Evolutionary conservation across 2,888 invertebrate species (phyloP), one percentile per base, ranked within the genome.

Genomic region (Melinopterus prodromus): DNA sequence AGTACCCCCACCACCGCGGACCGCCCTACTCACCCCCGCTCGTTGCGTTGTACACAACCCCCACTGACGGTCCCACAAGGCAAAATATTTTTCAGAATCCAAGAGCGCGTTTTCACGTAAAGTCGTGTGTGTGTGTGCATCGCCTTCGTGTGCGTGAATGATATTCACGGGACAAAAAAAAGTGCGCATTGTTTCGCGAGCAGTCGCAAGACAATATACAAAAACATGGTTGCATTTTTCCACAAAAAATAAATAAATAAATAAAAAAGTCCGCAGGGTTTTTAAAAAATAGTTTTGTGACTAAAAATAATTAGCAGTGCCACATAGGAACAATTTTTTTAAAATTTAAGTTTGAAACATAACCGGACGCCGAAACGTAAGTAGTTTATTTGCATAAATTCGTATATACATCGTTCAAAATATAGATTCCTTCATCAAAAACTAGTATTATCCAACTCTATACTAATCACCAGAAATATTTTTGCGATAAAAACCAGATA

Each of bases 61-160:
- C 88, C 87, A 86, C 87, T 87, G 86, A 84, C 77, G 37, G 74
- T 37, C 15, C 36, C 74, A 35, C 74, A 35, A 16, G 74, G 26
- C 71, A 35, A 74, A 88, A 86, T 86, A 87, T 88, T 88, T 88
- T 89, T 88, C 88, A 88, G 88, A 89, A 88, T 87, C 87, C 86
- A 87, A 87, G 87, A 86, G 87, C 87, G 86, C 88, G 88, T 88
- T 89, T 89, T 88, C 88, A 88, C 86, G 88, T 88, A 88, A 89
- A 89, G 86, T 88, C 85, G 86, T 85, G 85, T 86, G 87, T 87
- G 88, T 77, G 80, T 80, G 81, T 74, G 74, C 26, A 35, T 26
- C 35, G 36, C 35, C 35, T 6, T 74, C 14, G 71, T 26, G 71
- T 15, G 79, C 72, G 82, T 81, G 71, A 77, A 36, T 76, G 37